Evolutionary conservation across 2,797 vertebrate genomes (phyloP), one percentile per base, ranked within the genome.

Genomic region (Potorous gilbertii): DNA sequence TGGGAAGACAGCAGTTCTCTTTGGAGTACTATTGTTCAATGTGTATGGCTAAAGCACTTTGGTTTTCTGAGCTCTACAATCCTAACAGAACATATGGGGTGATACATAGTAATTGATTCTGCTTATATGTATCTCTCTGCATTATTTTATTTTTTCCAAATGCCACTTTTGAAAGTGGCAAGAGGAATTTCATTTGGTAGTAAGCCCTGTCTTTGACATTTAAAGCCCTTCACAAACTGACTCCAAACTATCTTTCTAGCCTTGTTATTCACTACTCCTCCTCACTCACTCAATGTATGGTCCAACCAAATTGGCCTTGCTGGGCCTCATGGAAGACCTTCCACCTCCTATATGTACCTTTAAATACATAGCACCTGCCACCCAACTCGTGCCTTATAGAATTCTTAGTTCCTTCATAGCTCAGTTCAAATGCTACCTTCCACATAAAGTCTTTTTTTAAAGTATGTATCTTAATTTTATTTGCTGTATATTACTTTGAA

Each of bases 391-490:
- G 21, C n/a, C n/a, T 81, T 1, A 10, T 46, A 81, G n/a, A 81
- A 81, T 81, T 46, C 34, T n/a, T 21, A 74, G 66, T 21, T 74
- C 16, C n/a, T 81, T 81, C 18, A 6, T n/a, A 81, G n/a, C 66
- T 81, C 18, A 24, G 0, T 0, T 46, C 16, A 40, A 81, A 81
- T 81, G n/a, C 66, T 40, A 46, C 1, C 16, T 74, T 40, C 66
- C 34, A 8, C n/a, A 40, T n/a, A 40, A 52, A 52, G 16, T 18
- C 12, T 21, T 74, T 74, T 66, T 40, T 74, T 12, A 34, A 59
- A 98, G 97, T 97, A n/a, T 66, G 31, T 66, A 66, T 34, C 16
- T 66, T 66, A 34, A 31, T 34, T n/a, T 66, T n/a, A n/a, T 14
- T n/a, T 16, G 13, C 14, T 18, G 34, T n/a, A n/a, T 34, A 66